These are phyloP conservation scores for Ia io DNA, from an alignment of 2,113 vertebrate genomes.

Conservation along the genomic window DNA sequence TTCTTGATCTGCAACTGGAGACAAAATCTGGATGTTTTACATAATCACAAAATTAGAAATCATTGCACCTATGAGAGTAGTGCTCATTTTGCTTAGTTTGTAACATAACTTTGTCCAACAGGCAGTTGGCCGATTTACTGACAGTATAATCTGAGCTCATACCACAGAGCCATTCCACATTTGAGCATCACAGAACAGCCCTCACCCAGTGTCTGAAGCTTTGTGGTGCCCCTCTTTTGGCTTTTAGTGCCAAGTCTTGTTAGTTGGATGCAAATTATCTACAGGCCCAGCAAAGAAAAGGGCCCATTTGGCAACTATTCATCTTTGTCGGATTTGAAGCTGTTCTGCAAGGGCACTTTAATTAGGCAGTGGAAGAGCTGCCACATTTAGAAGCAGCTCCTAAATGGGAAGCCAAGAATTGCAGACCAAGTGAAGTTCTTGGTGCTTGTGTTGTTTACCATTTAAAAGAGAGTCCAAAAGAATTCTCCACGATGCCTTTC, in stretches of 20 bases:
- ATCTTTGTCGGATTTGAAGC: slow-evolving; percentile 37
- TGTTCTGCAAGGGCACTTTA: slow-evolving; percentile 45
- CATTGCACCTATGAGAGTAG: background rate
- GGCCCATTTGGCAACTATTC: slow-evolving; percentile 28
- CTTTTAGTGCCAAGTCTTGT: slow-evolving; percentile 29
- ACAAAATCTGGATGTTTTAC: background rate
- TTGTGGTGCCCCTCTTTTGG: background rate
- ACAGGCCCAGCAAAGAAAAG: slow-evolving; percentile 14
- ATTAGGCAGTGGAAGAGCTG: slow-evolving; percentile 44
- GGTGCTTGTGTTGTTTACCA: background rate
- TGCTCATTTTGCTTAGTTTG: background rate
- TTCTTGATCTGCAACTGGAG: background rate
- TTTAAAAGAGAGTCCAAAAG: background rate
- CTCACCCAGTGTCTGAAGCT: background rate
- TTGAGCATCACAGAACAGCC: background rate
- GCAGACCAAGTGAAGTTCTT: slow-evolving; percentile 9
- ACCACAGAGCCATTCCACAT: background rate
- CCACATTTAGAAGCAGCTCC: slow-evolving; percentile 25
- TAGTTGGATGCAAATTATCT: slow-evolving; percentile 43
- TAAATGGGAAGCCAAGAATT: slow-evolving; percentile 19
- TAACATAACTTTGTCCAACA: background rate
- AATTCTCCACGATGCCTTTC: background rate
- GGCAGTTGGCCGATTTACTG: background rate
- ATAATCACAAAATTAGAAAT: background rate
- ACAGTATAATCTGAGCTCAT: background rate